phyloP scores from a whole-genome alignment of 1,140 invertebrate species.

The Philopotamus ludificatus region DNA sequence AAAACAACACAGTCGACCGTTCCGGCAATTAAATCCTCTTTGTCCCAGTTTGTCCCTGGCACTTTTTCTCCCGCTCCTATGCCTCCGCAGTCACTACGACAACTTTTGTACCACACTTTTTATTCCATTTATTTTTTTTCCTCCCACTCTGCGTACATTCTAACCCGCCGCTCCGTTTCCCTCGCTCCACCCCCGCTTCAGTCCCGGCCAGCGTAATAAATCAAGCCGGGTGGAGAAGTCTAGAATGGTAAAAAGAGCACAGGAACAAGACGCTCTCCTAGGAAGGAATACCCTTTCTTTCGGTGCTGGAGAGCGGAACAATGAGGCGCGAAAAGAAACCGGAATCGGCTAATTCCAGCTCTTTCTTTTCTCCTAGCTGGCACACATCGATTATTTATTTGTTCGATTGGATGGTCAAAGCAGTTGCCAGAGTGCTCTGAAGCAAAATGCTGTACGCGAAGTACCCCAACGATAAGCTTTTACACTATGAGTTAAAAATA shows the following conservation, averaged over 20 bases:
- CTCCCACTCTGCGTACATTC: not conserved
- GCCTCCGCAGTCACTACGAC: not conserved
- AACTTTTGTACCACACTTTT: not conserved
- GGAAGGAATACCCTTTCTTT: not conserved
- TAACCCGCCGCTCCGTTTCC: not conserved
- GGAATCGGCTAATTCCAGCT: not conserved
- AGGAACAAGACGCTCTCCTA: not conserved
- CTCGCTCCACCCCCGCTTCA: too few relatives aligned
- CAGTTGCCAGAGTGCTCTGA: too few relatives aligned
- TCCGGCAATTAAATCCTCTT: not conserved
- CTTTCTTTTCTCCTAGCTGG: not conserved
- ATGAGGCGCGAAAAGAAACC: not conserved
- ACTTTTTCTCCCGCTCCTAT: not conserved
- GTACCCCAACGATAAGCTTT: too few relatives aligned
- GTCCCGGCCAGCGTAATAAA: not conserved
- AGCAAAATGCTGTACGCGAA: too few relatives aligned
- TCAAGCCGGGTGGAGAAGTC: not conserved
- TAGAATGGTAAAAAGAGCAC: not conserved
- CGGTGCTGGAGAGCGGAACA: not conserved
- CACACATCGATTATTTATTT: not conserved
- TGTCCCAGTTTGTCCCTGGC: not conserved
- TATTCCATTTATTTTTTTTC: conserved; percentile 1
- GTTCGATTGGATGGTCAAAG: not conserved
- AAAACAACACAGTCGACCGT: too few relatives aligned
- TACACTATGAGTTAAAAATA: too few relatives aligned